A percentile compares a stretch with the other conserved stretches of the same genome.
Conservation (phyloP, 2,797 vertebrate species). For the Coccyzus lansbergi region DNA sequence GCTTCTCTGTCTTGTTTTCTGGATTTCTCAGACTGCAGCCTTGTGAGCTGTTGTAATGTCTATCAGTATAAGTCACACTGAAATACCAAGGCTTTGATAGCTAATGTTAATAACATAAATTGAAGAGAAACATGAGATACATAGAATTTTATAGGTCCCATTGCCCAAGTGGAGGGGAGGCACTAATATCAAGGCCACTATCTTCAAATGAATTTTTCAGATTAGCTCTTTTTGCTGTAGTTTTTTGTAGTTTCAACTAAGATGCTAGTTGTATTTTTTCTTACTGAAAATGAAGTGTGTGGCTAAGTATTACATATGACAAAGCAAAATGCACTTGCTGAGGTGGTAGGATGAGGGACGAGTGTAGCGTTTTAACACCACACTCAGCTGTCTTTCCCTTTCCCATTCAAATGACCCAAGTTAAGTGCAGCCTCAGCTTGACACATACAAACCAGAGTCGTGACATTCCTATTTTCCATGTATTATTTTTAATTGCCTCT, state of each 20-base stretch:
- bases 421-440: neutral
- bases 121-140: constrained; percentile 56
- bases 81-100: constrained; percentile 70
- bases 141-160: neutral
- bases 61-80: neutral
- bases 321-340: neutral
- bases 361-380: neutral
- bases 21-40: constrained; percentile 20
- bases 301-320: neutral
- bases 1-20: neutral
- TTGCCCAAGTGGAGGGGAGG: neutral
- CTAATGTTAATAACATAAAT: constrained; percentile 60
- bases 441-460: neutral
- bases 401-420: neutral
- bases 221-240: neutral
- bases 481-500: neutral
- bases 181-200: neutral
- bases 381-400: fast-evolving
- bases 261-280: neutral
- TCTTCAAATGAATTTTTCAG: neutral
- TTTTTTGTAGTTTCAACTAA: neutral
- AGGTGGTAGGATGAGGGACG: neutral
- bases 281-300: neutral
- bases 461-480: neutral
- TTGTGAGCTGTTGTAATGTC: constrained; percentile 35